Evolutionary conservation across 2,797 vertebrate species (phyloP).

Genomic region (Pseudocheirus occidentalis): DNA sequence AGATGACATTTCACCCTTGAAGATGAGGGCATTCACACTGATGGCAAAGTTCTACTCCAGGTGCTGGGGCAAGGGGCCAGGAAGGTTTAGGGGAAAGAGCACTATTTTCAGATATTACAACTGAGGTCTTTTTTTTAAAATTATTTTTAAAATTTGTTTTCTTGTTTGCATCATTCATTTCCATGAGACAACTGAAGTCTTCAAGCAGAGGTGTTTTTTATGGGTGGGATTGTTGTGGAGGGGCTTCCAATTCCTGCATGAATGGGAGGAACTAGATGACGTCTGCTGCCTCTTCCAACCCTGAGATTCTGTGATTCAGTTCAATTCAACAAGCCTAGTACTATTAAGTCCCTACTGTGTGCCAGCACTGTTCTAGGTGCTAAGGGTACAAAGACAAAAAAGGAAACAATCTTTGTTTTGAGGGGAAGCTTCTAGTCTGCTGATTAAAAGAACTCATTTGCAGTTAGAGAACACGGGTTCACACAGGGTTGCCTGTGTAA

Average conservation of each 20-base stretch:
- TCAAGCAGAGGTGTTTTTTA: neutral
- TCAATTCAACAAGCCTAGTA: neutral
- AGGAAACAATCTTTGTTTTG: neutral
- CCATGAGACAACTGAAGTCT: neutral
- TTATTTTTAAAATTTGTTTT: no score
- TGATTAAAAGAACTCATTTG: neutral
- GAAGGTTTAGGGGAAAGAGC: neutral
- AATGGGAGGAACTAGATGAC: neutral
- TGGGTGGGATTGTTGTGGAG: neutral
- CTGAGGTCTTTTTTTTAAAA: no score
- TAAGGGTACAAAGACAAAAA: neutral
- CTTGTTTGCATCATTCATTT: no score
- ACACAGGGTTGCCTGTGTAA: neutral
- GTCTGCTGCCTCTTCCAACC: neutral
- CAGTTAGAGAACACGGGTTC: neutral
- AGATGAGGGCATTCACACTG: neutral
- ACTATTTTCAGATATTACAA: neutral
- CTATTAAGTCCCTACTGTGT: neutral
- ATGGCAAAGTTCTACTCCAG: neutral
- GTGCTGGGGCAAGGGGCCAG: neutral
- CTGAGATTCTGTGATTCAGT: neutral
- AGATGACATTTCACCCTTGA: conserved; percentile 22
- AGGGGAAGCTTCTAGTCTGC: neutral
- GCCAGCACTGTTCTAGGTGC: neutral
- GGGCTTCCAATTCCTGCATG: neutral